These are phyloP conservation scores for Drosophila parabipectinata DNA, from an alignment of 1,140 invertebrate genomes.

Conservation along the genomic window DNA sequence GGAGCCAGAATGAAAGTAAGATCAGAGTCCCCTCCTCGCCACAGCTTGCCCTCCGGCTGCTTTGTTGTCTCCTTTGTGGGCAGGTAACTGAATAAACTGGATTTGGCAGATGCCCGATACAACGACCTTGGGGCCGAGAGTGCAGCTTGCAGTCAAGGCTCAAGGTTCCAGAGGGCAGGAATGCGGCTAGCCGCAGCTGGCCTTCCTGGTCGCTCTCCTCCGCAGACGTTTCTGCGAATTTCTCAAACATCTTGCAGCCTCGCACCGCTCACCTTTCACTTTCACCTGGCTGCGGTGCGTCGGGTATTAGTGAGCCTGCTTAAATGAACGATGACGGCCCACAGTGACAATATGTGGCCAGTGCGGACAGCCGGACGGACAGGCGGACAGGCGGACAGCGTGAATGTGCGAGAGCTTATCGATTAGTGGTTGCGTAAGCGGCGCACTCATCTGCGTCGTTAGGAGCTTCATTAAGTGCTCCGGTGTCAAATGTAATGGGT, in stretches of 20 bases:
- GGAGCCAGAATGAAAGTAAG: conserved; percentile 25
- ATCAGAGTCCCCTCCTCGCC: not conserved
- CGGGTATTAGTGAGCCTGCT: conserved; percentile 19
- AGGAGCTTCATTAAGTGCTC: conserved; percentile 52
- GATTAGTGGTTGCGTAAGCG: conserved; percentile 61
- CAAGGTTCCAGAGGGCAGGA: conserved; percentile 45
- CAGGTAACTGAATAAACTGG: conserved; percentile 52
- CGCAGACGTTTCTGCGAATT: conserved; percentile 13
- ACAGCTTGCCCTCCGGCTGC: conserved; percentile 3
- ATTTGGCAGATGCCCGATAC: conserved; percentile 58
- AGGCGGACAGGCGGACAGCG: not conserved
- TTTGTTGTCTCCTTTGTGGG: conserved; percentile 39
- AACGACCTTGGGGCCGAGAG: conserved; percentile 50
- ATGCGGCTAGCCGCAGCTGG: conserved; percentile 1
- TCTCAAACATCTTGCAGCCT: conserved; percentile 49
- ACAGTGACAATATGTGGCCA: conserved; percentile 48
- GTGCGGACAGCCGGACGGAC: not conserved
- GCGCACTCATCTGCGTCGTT: conserved; percentile 27
- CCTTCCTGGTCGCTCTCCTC: conserved; percentile 8
- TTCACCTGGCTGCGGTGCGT: conserved; percentile 40
- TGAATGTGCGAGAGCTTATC: conserved; percentile 50
- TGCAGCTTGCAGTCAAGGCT: conserved; percentile 25
- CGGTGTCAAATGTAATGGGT: conserved; percentile 44
- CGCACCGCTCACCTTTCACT: conserved; percentile 52
- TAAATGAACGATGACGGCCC: conserved; percentile 18